Evolutionary conservation across 2,797 vertebrate species (phyloP), one percentile per base, ranked within the genome.

Genomic region (Chrysolophus pictus): DNA sequence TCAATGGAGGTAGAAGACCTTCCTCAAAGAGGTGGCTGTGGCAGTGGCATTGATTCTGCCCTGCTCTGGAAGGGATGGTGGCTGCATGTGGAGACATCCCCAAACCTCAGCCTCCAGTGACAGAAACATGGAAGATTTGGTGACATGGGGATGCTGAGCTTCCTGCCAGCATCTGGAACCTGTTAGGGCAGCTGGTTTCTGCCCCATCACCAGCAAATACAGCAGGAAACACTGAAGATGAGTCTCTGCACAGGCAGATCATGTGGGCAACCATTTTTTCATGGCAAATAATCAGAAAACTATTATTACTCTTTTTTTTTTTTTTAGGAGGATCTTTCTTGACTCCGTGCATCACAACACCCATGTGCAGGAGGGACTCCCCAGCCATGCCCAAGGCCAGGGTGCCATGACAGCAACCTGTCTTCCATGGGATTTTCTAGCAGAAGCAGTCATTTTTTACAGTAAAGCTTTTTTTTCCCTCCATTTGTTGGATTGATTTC

Each of bases 131-230:
- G 18, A 42, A 55, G 23, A n/a, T 41, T 33, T 58, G 37, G 7
- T 63, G 51, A 24, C 10, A 10, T 3, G 28, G 49, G 26, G 31
- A 51, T 81, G 26, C 47, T 65, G 74, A 47, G 69, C 18, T 71
- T 88, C 47, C 31, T 59, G 37, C 29, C 47, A 63, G 39, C 3
- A 6, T 14, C 11, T 56, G 58, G 53, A 80, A 86, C 35, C 53
- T 47, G n/a, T 15, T 69, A 21, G 7, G n/a, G 55, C 53, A 37
- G 39, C 31, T 64, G 76, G 6, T 68, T 87, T 84, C 13, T 74
- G 22, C 22, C 14, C 26, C 37, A 19, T 0, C 15, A 18, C 10
- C 9, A 9, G 6, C 10, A 12, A 85, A 59, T 24, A 44, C 0
- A 11, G 76, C 65, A 64, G 76, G 31, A 37, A 12, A 60, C 1